Conservation (phyloP, 2,888 invertebrate species). For the Patella ulyssiponensis region DNA sequence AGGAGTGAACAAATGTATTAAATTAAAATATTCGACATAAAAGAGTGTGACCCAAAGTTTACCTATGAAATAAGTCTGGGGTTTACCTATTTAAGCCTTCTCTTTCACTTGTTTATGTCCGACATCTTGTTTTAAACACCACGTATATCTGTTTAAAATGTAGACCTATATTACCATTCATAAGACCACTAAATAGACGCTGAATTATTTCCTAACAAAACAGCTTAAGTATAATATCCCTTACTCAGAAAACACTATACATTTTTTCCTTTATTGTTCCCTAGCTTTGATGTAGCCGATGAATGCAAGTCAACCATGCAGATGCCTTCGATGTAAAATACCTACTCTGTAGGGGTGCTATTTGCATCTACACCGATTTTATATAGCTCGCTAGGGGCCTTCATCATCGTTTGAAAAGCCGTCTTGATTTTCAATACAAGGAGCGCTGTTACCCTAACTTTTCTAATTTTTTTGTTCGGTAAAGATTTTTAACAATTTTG, state of each 20-base stretch:
- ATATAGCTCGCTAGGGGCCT: slow-evolving; percentile 15
- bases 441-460: slow-evolving; percentile 1
- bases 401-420: slow-evolving; percentile 19
- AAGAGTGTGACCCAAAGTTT: not conserved
- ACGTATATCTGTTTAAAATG: too few species aligned
- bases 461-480: not conserved
- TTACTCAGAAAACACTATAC: slow-evolving; percentile 40
- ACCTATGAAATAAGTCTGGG: not conserved
- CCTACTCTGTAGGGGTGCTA: slow-evolving; percentile 1
- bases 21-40: too few species aligned
- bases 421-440: slow-evolving; percentile 9
- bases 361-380: slow-evolving; percentile 18
- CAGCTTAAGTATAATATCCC: slow-evolving; percentile 52
- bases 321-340: slow-evolving; percentile 17
- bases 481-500: too few species aligned
- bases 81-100: not conserved
- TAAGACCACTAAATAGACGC: not conserved
- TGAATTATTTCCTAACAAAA: slow-evolving; percentile 29
- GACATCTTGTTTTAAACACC: too few species aligned
- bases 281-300: slow-evolving; percentile 43
- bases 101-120: too few species aligned
- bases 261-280: slow-evolving; percentile 39
- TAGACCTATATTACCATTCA: not conserved
- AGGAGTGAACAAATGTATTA: too few species aligned
- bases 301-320: slow-evolving; percentile 34